These are phyloP conservation scores for Diorhabda carinulata DNA, from an alignment of 1,140 invertebrate genomes.

Conservation along the genomic window DNA sequence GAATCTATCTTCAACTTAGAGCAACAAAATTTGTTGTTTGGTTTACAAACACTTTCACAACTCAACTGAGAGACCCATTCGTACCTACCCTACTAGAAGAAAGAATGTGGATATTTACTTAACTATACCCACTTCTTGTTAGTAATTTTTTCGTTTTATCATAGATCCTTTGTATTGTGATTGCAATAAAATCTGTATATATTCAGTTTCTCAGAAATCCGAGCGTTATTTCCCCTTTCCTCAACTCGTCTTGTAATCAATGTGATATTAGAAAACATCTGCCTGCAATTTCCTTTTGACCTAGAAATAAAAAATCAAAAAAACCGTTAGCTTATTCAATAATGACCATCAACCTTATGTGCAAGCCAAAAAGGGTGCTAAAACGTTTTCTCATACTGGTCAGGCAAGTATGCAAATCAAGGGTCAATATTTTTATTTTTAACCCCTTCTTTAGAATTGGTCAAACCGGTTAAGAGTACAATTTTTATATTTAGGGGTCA, in stretches of 20 bases:
- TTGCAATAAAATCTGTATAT: no score
- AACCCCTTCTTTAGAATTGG: constrained; percentile 20
- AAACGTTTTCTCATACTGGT: constrained; percentile 18
- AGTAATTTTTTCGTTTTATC: no score
- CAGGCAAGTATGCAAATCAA: constrained; percentile 22
- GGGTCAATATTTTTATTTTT: constrained; percentile 21
- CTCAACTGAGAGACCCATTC: no score
- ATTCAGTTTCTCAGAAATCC: no score
- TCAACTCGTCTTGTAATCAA: neutral
- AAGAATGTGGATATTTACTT: no score
- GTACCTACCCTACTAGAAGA: no score
- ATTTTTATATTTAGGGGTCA: constrained; percentile 24
- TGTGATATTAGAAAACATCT: neutral
- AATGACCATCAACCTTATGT: constrained; percentile 11
- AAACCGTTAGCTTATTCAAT: constrained; percentile 15
- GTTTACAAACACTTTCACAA: no score
- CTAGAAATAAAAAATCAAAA: constrained; percentile 7
- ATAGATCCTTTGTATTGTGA: no score
- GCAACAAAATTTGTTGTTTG: no score
- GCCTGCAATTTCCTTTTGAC: neutral
- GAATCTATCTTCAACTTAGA: no score
- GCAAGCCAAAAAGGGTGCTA: neutral
- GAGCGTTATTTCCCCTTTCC: no score
- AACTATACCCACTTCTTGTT: no score
- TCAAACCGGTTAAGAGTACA: constrained; percentile 22